phyloP scores from a whole-genome alignment of 1,140 invertebrate genomes.

The Charaxes varanes region DNA sequence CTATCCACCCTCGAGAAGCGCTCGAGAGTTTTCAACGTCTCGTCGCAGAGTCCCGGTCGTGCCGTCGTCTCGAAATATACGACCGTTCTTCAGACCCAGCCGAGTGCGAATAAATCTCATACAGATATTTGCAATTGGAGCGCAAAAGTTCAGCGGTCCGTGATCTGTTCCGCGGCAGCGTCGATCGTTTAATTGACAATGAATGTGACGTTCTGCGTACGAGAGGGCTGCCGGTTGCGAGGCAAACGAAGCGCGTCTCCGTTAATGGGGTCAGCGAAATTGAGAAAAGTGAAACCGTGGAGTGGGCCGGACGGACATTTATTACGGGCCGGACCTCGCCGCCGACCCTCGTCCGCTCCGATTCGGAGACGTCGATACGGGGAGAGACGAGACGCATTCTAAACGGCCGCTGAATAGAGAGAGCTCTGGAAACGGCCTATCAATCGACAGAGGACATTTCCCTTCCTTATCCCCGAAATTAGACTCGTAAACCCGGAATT shows the following conservation, averaged over 20 bases:
- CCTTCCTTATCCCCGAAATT: slow-evolving; percentile 14
- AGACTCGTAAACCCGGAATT: slow-evolving; percentile 36
- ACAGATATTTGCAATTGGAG: slow-evolving; percentile 32
- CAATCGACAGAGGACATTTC: slow-evolving; percentile 19
- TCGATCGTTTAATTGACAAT: slow-evolving; percentile 54
- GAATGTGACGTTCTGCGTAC: slow-evolving; percentile 46
- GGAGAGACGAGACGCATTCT: slow-evolving; percentile 32
- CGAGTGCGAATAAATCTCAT: slow-evolving; percentile 26
- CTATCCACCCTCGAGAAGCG: slow-evolving; percentile 23
- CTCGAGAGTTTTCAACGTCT: slow-evolving; percentile 33
- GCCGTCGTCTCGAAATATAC: slow-evolving; percentile 2
- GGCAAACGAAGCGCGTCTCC: slow-evolving; percentile 48
- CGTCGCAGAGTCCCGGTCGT: slow-evolving; percentile 19
- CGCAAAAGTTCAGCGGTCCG: slow-evolving; percentile 36
- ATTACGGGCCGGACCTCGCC: slow-evolving; percentile 35
- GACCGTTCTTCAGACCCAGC: slow-evolving; percentile 17
- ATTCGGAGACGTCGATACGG: slow-evolving; percentile 33
- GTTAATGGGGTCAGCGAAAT: slow-evolving; percentile 61
- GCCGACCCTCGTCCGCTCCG: slow-evolving; percentile 36
- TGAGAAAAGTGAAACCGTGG: slow-evolving; percentile 60
- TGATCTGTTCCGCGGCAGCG: slow-evolving; percentile 28
- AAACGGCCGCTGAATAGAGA: slow-evolving; percentile 27
- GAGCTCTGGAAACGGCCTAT: slow-evolving; percentile 20
- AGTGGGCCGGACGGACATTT: slow-evolving; percentile 46
- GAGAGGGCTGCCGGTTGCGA: slow-evolving; percentile 38